phyloP scores from a whole-genome alignment of 2,888 invertebrate genomes.

The Xylota segnis region DNA sequence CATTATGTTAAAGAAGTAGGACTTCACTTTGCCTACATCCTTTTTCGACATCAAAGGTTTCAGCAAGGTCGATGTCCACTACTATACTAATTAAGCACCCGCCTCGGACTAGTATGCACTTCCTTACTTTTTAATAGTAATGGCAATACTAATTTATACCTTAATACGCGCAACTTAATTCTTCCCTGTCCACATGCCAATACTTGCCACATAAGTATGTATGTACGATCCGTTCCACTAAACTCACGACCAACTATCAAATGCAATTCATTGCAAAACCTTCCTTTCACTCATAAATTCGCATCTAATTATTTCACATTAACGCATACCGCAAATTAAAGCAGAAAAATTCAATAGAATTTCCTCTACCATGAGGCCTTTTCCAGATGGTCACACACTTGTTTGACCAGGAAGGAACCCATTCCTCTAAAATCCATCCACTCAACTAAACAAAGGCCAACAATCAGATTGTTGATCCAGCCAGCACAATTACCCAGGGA shows the following conservation, averaged over 20 bases:
- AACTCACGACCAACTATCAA: neutral
- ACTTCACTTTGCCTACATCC: no score
- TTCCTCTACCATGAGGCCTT: neutral
- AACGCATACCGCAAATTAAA: constrained; percentile 20
- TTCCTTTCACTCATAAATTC: constrained; percentile 21
- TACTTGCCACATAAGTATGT: neutral
- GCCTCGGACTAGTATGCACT: no score
- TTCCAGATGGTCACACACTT: constrained; percentile 24
- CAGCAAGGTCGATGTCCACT: no score
- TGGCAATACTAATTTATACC: no score
- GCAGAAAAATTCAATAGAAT: constrained; percentile 11
- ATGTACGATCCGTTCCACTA: neutral
- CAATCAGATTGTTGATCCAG: constrained; percentile 22
- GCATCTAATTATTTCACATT: constrained; percentile 37
- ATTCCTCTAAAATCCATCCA: constrained; percentile 8
- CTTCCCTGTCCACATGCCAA: constrained; percentile 2
- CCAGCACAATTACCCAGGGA: constrained; percentile 25
- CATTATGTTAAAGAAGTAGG: no score
- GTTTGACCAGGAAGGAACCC: constrained; percentile 51
- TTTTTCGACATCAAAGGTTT: no score
- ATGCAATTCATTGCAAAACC: neutral
- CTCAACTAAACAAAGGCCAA: constrained; percentile 30
- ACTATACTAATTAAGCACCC: no score
- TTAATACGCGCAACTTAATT: neutral
- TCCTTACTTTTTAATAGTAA: no score